Base-by-base conservation (phyloP, 2,888 invertebrate species). In the Ischnus inquisitorius region DNA sequence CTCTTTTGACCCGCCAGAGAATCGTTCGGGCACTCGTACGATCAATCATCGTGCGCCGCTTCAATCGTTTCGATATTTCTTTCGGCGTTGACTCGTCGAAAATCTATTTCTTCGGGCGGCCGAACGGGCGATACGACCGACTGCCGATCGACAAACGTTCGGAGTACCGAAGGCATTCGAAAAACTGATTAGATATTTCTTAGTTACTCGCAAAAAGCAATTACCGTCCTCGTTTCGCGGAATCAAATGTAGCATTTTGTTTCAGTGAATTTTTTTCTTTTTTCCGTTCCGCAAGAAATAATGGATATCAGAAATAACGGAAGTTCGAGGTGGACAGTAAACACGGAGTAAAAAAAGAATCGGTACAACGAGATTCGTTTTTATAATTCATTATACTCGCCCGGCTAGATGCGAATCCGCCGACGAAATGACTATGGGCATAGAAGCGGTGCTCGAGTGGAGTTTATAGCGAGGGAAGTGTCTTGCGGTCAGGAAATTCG, bases 401-500 rank as follows among this genome's bases (percentile, higher is more conserved):
- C 46, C n/a, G 34, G 46, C 60, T 46, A 46, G 72, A 39, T 12
- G 54, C 14, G 28, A 54, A 62, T 28, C 5, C 28, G 43, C 43
- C 46, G 46, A 8, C 72, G 62, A 62, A 74, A 74, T 62, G 62
- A 28, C 34, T 28, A 6, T 28, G 34, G 43, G 39, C 64, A 28
- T 60, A 22, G 46, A 19, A 60, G 39, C 34, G 34, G 46, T 46
- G 43, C 19, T 19, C 28, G 48, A 64, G 22, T 75, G 16, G 19
- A 64, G 34, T 34, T 34, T 64, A 22, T 46, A 39, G 25, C 34
- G 48, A 48, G 62, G 64, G 64, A 75, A 75, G 64, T 75, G 51
- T 75, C 64, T 75, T 75, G 75, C 75, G 75, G 75, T 75, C 39
- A 10, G 28, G 80, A 69, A 78, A 75, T 87, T 87, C 86, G 88